These are phyloP conservation scores for Pyrrhia umbra DNA, from an alignment of 2,888 invertebrate genomes.

Conservation along the genomic window DNA sequence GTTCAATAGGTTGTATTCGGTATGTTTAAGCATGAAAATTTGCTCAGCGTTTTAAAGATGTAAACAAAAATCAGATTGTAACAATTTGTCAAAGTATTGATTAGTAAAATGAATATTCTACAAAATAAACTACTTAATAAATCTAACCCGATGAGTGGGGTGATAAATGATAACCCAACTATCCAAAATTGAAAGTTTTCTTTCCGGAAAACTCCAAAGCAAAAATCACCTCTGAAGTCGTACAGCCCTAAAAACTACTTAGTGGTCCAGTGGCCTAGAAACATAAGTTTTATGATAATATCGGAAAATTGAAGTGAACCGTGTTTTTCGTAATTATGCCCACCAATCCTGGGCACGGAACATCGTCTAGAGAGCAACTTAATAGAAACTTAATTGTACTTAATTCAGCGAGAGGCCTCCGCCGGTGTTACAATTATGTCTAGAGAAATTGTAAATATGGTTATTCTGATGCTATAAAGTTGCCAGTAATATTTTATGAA, in stretches of 20 bases:
- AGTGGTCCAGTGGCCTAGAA: slow-evolving; percentile 52
- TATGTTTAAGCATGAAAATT: too few species aligned
- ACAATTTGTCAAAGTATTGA: too few species aligned
- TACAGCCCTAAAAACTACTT: slow-evolving; percentile 33
- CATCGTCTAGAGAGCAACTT: slow-evolving; percentile 30
- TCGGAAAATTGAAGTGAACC: slow-evolving; percentile 53
- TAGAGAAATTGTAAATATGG: slow-evolving; percentile 26
- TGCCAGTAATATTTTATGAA: slow-evolving; percentile 24
- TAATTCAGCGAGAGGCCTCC: slow-evolving; percentile 51
- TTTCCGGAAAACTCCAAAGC: too few species aligned
- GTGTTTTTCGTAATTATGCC: slow-evolving; percentile 43
- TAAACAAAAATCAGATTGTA: too few species aligned
- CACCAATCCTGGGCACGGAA: slow-evolving; percentile 10
- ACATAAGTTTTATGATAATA: slow-evolving; percentile 54
- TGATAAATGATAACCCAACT: too few species aligned
- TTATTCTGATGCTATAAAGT: slow-evolving; percentile 14
- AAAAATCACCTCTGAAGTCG: background rate
- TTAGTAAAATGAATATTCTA: too few species aligned
- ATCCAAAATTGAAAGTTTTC: too few species aligned
- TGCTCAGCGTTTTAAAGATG: too few species aligned
- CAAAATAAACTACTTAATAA: too few species aligned
- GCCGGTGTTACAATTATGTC: slow-evolving; percentile 29
- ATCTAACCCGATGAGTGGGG: too few species aligned
- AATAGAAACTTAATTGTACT: slow-evolving; percentile 66
- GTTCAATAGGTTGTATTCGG: too few species aligned